Evolutionary conservation across 2,113 vertebrate genomes (phyloP), one percentile per base, ranked within the genome.

Genomic region (Salvelinus fontinalis): DNA sequence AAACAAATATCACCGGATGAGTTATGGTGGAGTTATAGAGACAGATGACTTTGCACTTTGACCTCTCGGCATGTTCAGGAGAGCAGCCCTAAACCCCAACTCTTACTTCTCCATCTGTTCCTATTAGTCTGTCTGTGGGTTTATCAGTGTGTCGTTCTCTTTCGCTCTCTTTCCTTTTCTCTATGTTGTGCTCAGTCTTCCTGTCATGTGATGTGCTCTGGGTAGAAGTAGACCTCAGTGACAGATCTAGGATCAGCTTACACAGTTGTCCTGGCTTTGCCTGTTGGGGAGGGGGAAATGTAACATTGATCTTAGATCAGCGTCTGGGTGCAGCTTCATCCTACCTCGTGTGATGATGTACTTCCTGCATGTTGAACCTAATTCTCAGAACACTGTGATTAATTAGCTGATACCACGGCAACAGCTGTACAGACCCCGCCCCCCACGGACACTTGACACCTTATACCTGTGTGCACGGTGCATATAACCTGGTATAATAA

Each of bases 11-110:
- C 78, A 59, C 75, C 80, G 86, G 74, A 83, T 84, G 74, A 84
- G 79, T 44, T 44, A 44, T 44, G 6, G 8, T 9, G 39, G 39
- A 44, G 39, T 44, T 44, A 44, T 44, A 44, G 39, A 75, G 86
- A 77, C 27, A 49, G 78, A 85, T 48, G 83, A 90, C 88, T 92
- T 92, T 93, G 91, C 91, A 93, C 92, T 93, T 92, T 89, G 80
- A 81, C 85, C 87, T 86, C 82, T 85, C 84, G 79, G 84, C 77
- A 73, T 89, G 77, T 89, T 85, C 85, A 80, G 79, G 82, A 85
- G 86, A 82, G 83, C 70, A n/a, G 74, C 71, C 71, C 60, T 79
- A 7, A 44, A 70, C 71, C 72, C 68, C 44, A 74, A 7, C 29
- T 67, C 66, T 76, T 84, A 39, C 29, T 57, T 73, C 84, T 44